Conservation (phyloP, 2,888 invertebrate genomes). For the Caenorhabditis virilis region DNA sequence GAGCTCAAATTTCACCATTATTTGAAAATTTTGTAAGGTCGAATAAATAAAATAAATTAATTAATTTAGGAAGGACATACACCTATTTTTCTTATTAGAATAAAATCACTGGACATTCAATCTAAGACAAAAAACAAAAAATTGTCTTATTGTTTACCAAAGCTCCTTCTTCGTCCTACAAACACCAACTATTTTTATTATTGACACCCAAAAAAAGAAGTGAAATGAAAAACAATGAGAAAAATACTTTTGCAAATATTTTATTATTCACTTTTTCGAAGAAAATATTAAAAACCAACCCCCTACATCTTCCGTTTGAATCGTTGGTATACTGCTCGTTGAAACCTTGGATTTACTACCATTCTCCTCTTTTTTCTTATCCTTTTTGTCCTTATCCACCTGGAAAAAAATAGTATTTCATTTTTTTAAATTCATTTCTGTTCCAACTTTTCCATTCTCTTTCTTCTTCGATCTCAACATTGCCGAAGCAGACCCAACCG, state of each 20-base stretch:
- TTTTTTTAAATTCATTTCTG: not conserved
- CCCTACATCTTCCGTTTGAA: conserved; percentile 37
- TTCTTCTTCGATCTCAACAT: conserved; percentile 53
- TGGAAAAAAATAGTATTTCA: not conserved
- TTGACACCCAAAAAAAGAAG: not conserved
- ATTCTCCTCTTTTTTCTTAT: conserved; percentile 30
- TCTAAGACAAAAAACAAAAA: no score
- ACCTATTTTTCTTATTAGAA: no score
- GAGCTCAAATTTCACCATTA: no score
- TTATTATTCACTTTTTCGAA: no score
- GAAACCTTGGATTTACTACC: conserved; percentile 9
- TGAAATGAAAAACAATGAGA: not conserved
- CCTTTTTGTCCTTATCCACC: conserved; percentile 12
- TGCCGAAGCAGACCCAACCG: conserved; percentile 42
- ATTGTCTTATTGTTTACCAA: no score
- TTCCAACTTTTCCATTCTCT: conserved; percentile 11
- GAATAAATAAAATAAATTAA: no score
- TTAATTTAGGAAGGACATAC: no score
- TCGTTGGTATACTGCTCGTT: conserved; percentile 41
- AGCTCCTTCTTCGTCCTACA: no score
- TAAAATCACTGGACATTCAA: no score
- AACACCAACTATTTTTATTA: no score
- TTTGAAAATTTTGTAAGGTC: no score
- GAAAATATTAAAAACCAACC: conserved; percentile 8
- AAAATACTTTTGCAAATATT: not conserved